These are phyloP conservation scores for Paedocypris sp. DNA, from an alignment of 2,113 vertebrate species.

Conservation along the genomic window DNA sequence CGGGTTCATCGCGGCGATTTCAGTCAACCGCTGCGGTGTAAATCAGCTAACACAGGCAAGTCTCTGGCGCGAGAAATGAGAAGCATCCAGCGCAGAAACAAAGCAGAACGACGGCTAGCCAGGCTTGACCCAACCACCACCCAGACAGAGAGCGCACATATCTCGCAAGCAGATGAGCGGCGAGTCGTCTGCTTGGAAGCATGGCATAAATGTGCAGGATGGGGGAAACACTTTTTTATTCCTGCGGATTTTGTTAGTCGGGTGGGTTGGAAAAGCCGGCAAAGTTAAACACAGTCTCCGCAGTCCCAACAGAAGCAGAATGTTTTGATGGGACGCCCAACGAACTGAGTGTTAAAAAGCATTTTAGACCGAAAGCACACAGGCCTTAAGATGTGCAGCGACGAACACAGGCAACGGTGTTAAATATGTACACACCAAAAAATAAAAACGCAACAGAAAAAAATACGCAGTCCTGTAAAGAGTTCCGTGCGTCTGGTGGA, in stretches of 20 bases:
- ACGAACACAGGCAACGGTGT: background rate
- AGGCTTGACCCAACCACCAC: slow-evolving; percentile 16
- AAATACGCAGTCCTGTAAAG: background rate
- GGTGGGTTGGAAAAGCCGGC: too few relatives aligned
- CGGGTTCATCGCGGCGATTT: slow-evolving; percentile 85
- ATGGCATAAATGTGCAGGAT: background rate
- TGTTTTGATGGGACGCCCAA: background rate
- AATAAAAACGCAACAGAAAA: background rate
- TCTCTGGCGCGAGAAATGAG: background rate
- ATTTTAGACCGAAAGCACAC: background rate
- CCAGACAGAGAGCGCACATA: slow-evolving; percentile 10
- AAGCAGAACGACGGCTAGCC: background rate
- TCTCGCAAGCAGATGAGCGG: background rate
- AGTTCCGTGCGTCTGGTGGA: background rate
- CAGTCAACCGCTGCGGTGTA: slow-evolving; percentile 37
- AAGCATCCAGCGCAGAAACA: background rate
- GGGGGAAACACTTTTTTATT: background rate
- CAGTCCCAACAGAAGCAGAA: background rate
- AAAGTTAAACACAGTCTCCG: background rate
- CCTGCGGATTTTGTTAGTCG: background rate
- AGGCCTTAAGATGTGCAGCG: background rate
- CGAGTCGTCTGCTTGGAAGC: background rate
- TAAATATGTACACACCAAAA: background rate
- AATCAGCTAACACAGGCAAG: background rate
- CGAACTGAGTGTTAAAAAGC: background rate